Evolutionary conservation across 2,888 invertebrate species (phyloP).

Genomic region (Lasioglossum villosulum): DNA sequence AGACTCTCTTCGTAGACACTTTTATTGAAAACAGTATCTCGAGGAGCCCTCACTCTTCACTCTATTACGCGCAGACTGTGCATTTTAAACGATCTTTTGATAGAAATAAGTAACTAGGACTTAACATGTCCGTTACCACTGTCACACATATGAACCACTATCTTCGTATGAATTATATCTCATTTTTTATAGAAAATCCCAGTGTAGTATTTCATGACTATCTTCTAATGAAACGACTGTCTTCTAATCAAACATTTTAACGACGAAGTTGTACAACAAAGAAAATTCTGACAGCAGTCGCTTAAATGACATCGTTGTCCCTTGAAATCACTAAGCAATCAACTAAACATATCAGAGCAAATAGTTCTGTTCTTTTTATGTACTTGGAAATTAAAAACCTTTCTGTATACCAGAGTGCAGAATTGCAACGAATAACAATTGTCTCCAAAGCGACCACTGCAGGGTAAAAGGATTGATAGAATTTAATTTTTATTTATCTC

Average conservation of each 20-base stretch:
- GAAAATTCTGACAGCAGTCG: too few relatives aligned
- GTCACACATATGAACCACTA: too few relatives aligned
- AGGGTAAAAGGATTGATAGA: neutral
- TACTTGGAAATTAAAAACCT: neutral
- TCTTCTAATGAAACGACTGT: too few relatives aligned
- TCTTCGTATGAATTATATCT: neutral
- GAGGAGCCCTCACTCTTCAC: neutral
- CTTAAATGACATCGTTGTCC: too few relatives aligned
- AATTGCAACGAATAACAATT: neutral
- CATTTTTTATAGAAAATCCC: neutral
- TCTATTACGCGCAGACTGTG: neutral
- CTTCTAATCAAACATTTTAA: neutral
- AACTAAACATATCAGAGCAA: too few relatives aligned
- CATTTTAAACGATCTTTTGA: too few relatives aligned
- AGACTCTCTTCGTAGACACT: neutral
- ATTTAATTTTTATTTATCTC: neutral
- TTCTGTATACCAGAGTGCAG: neutral
- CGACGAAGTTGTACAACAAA: neutral
- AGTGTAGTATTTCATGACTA: too few relatives aligned
- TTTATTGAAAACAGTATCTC: neutral
- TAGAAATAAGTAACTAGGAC: neutral
- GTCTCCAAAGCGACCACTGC: neutral
- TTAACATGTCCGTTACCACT: neutral
- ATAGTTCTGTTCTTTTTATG: neutral
- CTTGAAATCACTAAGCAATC: too few relatives aligned